Conservation (phyloP, 1,140 invertebrate genomes). For the Nasonia giraulti region DNA sequence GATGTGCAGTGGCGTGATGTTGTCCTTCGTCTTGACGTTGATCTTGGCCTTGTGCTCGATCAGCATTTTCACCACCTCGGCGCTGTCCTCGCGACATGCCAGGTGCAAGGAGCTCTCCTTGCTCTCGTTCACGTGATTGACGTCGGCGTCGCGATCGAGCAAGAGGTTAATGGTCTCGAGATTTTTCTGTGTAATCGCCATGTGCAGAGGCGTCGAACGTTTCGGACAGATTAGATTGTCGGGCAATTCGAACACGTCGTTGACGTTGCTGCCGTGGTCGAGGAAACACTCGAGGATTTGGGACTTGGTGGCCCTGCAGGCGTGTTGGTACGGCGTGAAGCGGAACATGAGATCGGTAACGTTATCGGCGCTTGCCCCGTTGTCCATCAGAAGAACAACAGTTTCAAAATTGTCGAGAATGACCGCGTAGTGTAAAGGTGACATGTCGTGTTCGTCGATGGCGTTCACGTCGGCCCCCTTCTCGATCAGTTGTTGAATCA, state of each 20-base stretch:
- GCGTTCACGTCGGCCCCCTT: neutral
- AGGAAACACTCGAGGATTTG: neutral
- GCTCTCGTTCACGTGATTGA: neutral
- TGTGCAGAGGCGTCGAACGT: neutral
- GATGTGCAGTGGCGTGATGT: neutral
- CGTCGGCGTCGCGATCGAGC: neutral
- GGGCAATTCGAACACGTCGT: neutral
- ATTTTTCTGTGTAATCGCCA: neutral
- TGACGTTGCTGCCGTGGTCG: neutral
- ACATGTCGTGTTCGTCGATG: conserved; percentile 6
- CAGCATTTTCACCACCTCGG: neutral
- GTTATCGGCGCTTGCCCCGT: neutral
- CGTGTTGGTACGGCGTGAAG: conserved; percentile 17
- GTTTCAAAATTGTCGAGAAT: neutral
- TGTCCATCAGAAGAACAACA: neutral
- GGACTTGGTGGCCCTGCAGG: neutral
- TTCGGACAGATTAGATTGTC: conserved; percentile 16
- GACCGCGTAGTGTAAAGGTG: neutral
- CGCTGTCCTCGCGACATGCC: neutral
- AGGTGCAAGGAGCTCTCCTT: neutral
- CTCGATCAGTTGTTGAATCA: neutral
- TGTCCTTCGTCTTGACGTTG: neutral
- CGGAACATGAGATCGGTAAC: neutral
- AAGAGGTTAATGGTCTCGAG: neutral
- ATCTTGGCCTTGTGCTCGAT: neutral